phyloP scores from a whole-genome alignment of 2,113 vertebrate species.

The Cyanoramphus novaezelandiae region DNA sequence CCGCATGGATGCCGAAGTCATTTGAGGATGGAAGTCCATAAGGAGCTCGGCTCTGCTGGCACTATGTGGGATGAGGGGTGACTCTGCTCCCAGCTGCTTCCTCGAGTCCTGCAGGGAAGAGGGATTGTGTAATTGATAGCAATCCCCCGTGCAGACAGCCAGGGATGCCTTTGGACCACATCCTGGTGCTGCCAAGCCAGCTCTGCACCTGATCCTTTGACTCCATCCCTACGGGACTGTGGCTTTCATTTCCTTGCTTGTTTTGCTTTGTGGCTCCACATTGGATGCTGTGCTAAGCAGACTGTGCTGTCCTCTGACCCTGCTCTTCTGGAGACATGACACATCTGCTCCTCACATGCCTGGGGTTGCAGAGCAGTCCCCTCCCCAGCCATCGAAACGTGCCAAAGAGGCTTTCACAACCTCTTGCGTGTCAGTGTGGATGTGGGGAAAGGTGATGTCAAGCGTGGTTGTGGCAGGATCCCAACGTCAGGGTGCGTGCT shows the following conservation, averaged over 20 bases:
- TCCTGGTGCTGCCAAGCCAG: neutral
- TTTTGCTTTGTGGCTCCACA: neutral
- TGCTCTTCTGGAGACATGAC: neutral
- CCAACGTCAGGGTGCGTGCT: neutral
- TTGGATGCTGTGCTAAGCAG: neutral
- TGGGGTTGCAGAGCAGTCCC: neutral
- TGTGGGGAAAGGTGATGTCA: neutral
- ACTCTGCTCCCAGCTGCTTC: neutral
- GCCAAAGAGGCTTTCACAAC: constrained; percentile 29
- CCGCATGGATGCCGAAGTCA: neutral
- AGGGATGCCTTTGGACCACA: neutral
- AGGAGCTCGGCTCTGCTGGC: neutral
- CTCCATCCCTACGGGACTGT: neutral
- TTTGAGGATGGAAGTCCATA: neutral
- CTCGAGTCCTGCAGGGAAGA: neutral
- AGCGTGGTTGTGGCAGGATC: neutral
- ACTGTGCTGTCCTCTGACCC: neutral
- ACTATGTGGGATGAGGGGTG: neutral
- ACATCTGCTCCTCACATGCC: neutral
- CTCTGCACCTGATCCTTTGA: neutral
- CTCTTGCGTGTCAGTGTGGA: neutral
- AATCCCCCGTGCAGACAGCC: neutral
- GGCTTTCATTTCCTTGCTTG: neutral
- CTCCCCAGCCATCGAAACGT: neutral
- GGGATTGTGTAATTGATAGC: neutral